Conservation (phyloP, 2,797 vertebrate species). For the Helicolenus hilgendorfi region DNA sequence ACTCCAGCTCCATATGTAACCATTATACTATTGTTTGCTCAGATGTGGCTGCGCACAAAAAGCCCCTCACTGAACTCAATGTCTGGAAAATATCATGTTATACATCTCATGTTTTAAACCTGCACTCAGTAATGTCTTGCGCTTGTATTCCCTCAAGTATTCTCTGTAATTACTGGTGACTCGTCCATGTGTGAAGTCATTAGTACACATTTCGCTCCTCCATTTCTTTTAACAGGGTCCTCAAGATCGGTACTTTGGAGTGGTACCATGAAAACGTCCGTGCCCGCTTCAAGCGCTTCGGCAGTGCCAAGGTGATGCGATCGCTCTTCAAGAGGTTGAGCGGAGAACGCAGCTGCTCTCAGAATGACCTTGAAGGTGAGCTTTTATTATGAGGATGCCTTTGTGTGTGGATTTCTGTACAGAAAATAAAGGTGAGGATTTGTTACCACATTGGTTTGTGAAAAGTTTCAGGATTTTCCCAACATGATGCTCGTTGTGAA, state of each 20-base stretch:
- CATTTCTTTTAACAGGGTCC: slow-evolving; percentile 84
- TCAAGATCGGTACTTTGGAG: slow-evolving; percentile 94
- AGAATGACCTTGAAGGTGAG: slow-evolving; percentile 83
- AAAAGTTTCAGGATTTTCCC: neutral
- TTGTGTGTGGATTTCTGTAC: neutral
- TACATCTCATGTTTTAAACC: neutral
- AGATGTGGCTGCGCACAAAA: slow-evolving; percentile 5
- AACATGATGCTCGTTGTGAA: neutral
- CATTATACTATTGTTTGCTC: slow-evolving; percentile 21
- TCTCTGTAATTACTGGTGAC: neutral
- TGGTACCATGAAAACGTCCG: slow-evolving; percentile 95
- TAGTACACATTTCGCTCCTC: neutral
- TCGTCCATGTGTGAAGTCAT: neutral
- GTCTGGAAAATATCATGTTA: slow-evolving; percentile 33
- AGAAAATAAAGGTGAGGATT: neutral
- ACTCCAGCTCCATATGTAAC: slow-evolving; percentile 16
- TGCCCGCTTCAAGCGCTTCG: slow-evolving; percentile 94
- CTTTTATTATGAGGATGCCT: neutral
- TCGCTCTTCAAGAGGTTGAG: slow-evolving; percentile 92
- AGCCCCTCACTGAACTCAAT: neutral
- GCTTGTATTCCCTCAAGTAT: neutral
- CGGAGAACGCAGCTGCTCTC: slow-evolving; percentile 64
- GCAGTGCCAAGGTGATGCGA: slow-evolving; percentile 95
- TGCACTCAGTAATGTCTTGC: neutral
- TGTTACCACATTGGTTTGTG: neutral